Base-by-base conservation (phyloP, 1,140 invertebrate species). In the Temnothorax longispinosus region DNA sequence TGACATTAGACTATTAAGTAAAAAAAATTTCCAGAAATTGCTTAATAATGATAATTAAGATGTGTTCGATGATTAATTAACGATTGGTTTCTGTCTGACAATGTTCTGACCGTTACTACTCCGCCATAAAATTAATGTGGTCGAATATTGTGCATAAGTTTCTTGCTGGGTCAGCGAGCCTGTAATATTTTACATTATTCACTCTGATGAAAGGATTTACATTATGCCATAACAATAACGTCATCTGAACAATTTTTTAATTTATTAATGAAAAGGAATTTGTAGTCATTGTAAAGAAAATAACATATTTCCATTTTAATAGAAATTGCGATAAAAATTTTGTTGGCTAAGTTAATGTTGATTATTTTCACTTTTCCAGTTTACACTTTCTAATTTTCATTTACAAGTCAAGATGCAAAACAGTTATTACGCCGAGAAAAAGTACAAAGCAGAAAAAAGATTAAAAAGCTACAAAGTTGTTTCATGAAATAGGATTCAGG, bases 111-210 rank as follows among this genome's bases (percentile, higher is more conserved):
- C 3, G 21, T 84, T 84, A 60, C 41, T 56, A 74, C 18, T 74
- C 56, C 32, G n/a, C 3, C 2, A 72, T 21, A 84, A 84, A 75
- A 75, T 75, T 69, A 67, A 60, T 58, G 7, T 69, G 21, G 18
- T 35, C 10, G 27, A 62, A 84, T 84, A 84, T 56, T n/a, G 6
- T 50, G 13, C 32, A 27, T 18, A 18, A 60, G 41, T 74, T 84
- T 74, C 54, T 38, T 56, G 41, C 27, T 71, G 52, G 52, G 21
- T 71, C 52, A 44, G 38, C 35, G 15, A 32, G 50, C 6, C 10
- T 80, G 65, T 32, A 56, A 81, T 38, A 71, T 71, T 81, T 81
- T 81, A 41, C 62, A 71, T 71, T 81, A 56, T 75, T 75, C 32
- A 60, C 13, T 75, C 27, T 35, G 15, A 2, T 56, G 27, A 58